Base-by-base conservation (phyloP, 1,140 invertebrate genomes). In the Micrasema longulum region DNA sequence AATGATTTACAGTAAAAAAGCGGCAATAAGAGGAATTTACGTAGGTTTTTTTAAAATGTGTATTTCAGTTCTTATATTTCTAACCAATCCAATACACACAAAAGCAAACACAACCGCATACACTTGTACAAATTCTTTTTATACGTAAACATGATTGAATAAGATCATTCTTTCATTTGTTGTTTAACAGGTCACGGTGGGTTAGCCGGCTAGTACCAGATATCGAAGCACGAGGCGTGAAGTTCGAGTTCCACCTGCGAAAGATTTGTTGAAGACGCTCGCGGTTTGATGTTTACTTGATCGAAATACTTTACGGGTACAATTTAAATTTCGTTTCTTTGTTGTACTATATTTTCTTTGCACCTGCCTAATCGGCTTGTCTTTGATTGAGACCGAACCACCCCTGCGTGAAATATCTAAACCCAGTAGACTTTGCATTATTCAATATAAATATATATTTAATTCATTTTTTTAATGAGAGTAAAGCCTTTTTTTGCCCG, bases 271-370 rank as follows among this genome's bases (percentile, higher is more conserved):
- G 10, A 22, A 22, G 6, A 2, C 18, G 16, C 14, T 12, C 41
- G 55, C 16, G 55, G 55, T 41, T 60, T 38, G 36, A 60, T 60
- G 55, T 60, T 60, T 60, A 41, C 55, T 60, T 22, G 55, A 43
- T 60, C 36, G 22, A 38, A 43, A 10, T 60, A 41, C 55, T 60
- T 38, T 52, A 12, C 35, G 55, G 18, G 35, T n/a, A 60, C 53
- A 60, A 60, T 60, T 60, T 60, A 38, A 60, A 60, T 60, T 60
- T 18, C 55, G 10, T 38, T 6, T 60, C 35, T 41, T 60, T 60
- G 22, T 38, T 60, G 10, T n/a, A 18, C 36, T 60, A 11, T 38
- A 22, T 43, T 52, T 60, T 60, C 55, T 60, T 60, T 38, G 35
- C 55, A 60, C 55, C 55, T 60, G 55, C 55, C 31, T 60, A 60